These are phyloP conservation scores for Fukomys damarensis DNA, from an alignment of 2,113 vertebrate species.

Conservation along the genomic window DNA sequence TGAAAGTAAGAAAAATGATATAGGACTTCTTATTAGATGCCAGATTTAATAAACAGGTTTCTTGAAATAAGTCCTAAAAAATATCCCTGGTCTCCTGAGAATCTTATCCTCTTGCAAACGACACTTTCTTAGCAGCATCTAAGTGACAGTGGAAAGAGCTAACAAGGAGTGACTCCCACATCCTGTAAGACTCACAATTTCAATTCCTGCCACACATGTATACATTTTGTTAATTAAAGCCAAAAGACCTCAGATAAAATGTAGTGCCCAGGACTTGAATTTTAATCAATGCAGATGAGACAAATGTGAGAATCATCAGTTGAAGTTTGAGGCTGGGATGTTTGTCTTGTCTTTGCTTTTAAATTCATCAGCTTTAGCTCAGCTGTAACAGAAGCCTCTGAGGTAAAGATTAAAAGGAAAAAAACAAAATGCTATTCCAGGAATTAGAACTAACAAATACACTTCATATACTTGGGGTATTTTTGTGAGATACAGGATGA, in stretches of 20 bases:
- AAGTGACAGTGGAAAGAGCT: neutral
- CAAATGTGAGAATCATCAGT: slow-evolving; percentile 29
- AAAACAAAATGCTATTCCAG: neutral
- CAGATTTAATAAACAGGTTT: neutral
- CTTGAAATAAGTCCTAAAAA: neutral
- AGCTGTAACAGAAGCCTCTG: neutral
- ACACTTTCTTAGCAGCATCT: neutral
- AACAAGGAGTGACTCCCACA: neutral
- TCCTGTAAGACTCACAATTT: slow-evolving; percentile 26
- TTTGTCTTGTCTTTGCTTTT: slow-evolving; percentile 52
- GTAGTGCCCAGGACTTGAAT: slow-evolving; percentile 51
- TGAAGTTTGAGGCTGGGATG: neutral
- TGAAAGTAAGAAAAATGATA: neutral
- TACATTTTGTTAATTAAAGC: slow-evolving; percentile 61
- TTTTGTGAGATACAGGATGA: neutral
- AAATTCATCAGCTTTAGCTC: slow-evolving; percentile 11
- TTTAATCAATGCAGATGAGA: slow-evolving; percentile 65
- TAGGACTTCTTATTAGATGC: neutral
- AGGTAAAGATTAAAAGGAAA: neutral
- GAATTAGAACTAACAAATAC: neutral
- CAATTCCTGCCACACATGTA: neutral
- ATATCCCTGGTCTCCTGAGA: neutral
- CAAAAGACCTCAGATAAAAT: slow-evolving; percentile 33
- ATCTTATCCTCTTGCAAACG: neutral
- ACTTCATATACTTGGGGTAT: neutral